Base-by-base conservation (phyloP, 2,113 vertebrate species). In the Danionella cerebrum region DNA sequence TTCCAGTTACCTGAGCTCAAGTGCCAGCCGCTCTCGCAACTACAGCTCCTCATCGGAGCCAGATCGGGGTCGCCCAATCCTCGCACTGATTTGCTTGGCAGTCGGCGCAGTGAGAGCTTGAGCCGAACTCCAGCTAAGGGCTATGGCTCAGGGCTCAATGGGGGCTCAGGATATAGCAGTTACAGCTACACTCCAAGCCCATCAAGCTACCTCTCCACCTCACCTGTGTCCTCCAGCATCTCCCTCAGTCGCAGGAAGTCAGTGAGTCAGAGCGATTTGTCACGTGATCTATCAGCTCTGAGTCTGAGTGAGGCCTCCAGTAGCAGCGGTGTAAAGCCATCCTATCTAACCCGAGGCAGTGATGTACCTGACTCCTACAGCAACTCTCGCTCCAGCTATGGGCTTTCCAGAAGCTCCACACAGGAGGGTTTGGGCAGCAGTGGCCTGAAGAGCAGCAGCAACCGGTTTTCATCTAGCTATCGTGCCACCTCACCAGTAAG, bases 211-310 rank as follows among this genome's bases (percentile, higher is more conserved):
- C 85, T 86, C 84, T 86, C 92, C 72, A 67, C 88, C 19, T 76
- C 89, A 73, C 77, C 84, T 16, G 9, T 76, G 64, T 10, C 84
- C 44, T 82, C 83, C 3, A 82, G 82, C 42, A 52, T 84, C 44
- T 82, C 82, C 0, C 86, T 96, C 57, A 89, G 59, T 77, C 89
- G 90, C 44, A 90, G 89, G 50, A 95, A 90, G 74, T 94, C 92
- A 1, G 82, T 86, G 73, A 97, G 93, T 82, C 95, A 98, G 71
- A 94, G 86, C 1, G 95, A 98, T 82, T 74, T 98, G 86, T 90
- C 87, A 2, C 84, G 79, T 47, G 93, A 96, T 69, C 84, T 98
- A 67, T 87, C 92, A 1, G 85, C 85, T 70, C 87, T 98, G 77
- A 84, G 80, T 36, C 42, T 91, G 31, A 84, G 67, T 3, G 86